Evolutionary conservation across 2,888 invertebrate genomes (phyloP).

Genomic region (Villa cingulata): DNA sequence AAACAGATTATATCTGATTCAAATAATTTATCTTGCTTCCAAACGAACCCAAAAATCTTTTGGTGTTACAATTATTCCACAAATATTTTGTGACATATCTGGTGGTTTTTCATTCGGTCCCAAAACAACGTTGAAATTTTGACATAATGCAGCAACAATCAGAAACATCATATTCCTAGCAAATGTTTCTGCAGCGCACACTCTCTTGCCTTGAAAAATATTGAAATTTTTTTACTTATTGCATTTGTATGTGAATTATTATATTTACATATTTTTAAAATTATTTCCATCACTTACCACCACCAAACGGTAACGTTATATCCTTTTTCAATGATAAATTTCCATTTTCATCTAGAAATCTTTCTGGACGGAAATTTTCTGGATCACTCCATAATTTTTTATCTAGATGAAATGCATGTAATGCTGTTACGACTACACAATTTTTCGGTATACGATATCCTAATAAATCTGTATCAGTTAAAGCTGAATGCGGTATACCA

Average conservation of each 20-base stretch:
- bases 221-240: too few relatives aligned
- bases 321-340: constrained; percentile 43
- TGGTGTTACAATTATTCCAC: constrained; percentile 42
- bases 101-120: constrained; percentile 40
- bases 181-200: constrained; percentile 60
- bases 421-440: constrained; percentile 42
- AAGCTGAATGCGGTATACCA: constrained; percentile 42
- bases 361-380: constrained; percentile 49
- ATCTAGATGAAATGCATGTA: constrained; percentile 43
- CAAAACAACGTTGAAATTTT: constrained; percentile 46
- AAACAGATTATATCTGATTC: too few relatives aligned
- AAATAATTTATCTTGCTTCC: constrained; percentile 1
- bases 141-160: constrained; percentile 45
- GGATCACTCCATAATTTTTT: constrained; percentile 50
- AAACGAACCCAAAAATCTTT: constrained; percentile 47
- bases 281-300: constrained; percentile 40
- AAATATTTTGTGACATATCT: constrained; percentile 27
- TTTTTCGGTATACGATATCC: constrained; percentile 46
- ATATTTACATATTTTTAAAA: too few relatives aligned
- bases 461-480: constrained; percentile 38
- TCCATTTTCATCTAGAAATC: constrained; percentile 46
- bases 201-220: constrained; percentile 40
- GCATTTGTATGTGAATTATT: neutral
- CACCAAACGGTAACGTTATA: constrained; percentile 49
- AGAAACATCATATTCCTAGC: constrained; percentile 52